Base-by-base conservation (phyloP, 2,113 vertebrate species). In the Callionymus lyra region DNA sequence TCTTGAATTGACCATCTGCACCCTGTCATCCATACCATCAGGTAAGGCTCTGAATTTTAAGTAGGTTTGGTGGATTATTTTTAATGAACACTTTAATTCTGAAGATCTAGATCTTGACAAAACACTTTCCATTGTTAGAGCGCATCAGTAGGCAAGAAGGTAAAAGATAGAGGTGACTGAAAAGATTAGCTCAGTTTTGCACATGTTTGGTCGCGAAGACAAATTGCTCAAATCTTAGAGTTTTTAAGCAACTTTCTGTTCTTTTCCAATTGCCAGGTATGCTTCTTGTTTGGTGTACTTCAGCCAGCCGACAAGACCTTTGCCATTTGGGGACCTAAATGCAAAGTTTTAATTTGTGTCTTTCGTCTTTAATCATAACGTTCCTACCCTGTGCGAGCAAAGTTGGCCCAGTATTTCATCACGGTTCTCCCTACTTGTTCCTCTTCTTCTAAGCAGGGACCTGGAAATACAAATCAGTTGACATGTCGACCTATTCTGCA, bases 401-500 rank as follows among this genome's bases (percentile, higher is more conserved):
- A 87, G 78, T 85, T 86, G 1, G 58, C 80, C 83, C 83, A 87
- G 72, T 87, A 87, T 27, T 44, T 75, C 86, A 87, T 86, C 58
- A 85, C 21, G 13, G 31, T 74, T 68, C 27, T 72, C 58, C 64
- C 72, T 0, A 85, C 19, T 53, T 70, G 33, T 32, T 74, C 45
- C n/a, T 87, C 86, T 16, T 82, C 74, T 50, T 77, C 42, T 8
- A 41, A 10, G 31, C 82, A 84, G 13, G 2, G 1, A 0, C 12
- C 84, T 85, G 40, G 43, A 70, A 53, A 14, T 47, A 27, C 43
- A 2, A 10, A 16, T 34, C 16, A 36, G 10, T 11, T 65, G 21
- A 27, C 21, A 27, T 27, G 15, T 12, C 9, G 10, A 5, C 9
- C 2, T 44, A 12, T 9, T 16, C 6, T 10, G 5, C 6, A 50